Conservation (phyloP, 2,888 invertebrate species). For the Sminthurides aquaticus region DNA sequence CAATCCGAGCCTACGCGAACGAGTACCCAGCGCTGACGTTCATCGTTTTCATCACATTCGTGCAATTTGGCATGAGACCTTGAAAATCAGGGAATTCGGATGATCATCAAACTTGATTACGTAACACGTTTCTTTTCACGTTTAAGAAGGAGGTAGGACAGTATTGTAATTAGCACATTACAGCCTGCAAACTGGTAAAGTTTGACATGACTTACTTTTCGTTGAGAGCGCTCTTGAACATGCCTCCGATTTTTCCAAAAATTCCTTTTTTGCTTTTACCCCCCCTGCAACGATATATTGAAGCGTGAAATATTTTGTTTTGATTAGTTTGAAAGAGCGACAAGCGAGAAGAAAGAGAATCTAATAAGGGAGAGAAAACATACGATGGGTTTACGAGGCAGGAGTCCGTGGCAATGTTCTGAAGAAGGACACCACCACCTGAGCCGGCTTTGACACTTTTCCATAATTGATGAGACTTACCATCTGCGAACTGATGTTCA, state of each 20-base stretch:
- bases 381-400: constrained; percentile 1
- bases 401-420: background rate
- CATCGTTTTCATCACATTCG: background rate
- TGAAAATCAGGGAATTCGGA: background rate
- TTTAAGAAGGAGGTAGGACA: background rate
- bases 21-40: background rate
- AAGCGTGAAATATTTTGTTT: background rate
- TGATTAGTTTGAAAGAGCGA: too few species aligned
- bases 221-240: background rate
- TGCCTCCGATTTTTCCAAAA: background rate
- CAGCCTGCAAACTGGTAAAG: too few species aligned
- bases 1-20: too few species aligned
- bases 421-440: background rate
- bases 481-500: background rate
- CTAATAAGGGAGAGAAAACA: too few species aligned
- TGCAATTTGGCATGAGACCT: background rate
- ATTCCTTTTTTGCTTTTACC: background rate
- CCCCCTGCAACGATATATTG: too few species aligned
- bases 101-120: background rate
- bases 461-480: background rate
- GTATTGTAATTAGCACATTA: too few species aligned
- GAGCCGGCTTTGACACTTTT: background rate
- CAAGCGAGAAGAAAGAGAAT: too few species aligned
- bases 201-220: background rate
- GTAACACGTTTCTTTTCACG: background rate